Evolutionary conservation across 2,113 vertebrate genomes (phyloP), one percentile per base, ranked within the genome.

Genomic region (Indicator indicator): DNA sequence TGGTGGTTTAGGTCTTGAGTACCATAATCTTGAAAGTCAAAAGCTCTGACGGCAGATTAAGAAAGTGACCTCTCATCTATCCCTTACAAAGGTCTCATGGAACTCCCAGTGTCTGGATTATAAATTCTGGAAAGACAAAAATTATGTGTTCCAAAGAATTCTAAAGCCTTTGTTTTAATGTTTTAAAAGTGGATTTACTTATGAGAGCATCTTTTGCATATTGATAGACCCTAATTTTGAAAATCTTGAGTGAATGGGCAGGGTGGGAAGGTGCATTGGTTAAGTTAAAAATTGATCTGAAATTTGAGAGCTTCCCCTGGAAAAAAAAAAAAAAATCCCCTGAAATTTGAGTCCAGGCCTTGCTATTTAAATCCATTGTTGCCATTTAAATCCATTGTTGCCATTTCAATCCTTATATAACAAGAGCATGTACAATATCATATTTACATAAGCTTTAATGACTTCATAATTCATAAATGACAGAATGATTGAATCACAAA

Each of bases 211-310:
- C 20, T 59, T 16, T 75, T 8, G 10, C 3, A n/a, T 3, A 1
- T 48, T 60, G 16, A 48, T 13, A 52, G 18, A 55, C 28, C 3
- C 17, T 0, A 8, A 2, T 44, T 82, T 64, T 54, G 56, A 60
- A 84, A 87, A 56, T 52, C 8, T 17, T 62, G 24, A 79, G 1
- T 52, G 32, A 64, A 68, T 3, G 0, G 24, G 2, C 11, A 78
- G 9, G 6, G 4, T 52, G 4, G 16, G n/a, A 67, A 65, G 14
- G 1, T 44, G 10, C 1, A 0, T 12, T 67, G 40, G 5, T 36
- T 68, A 42, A 67, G 9, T 38, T 56, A 26, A 3, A 58, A 56
- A 65, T 6, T 26, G 33, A 55, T 28, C 24, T 36, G 9, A 80
- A 63, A 67, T 44, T 26, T 30, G 16, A 44, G 42, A 44, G 42